Percentiles rank a stretch among this genome's conserved stretches.
Conservation (phyloP, 1,140 invertebrate genomes). For the Thaumetopoea pityocampa region DNA sequence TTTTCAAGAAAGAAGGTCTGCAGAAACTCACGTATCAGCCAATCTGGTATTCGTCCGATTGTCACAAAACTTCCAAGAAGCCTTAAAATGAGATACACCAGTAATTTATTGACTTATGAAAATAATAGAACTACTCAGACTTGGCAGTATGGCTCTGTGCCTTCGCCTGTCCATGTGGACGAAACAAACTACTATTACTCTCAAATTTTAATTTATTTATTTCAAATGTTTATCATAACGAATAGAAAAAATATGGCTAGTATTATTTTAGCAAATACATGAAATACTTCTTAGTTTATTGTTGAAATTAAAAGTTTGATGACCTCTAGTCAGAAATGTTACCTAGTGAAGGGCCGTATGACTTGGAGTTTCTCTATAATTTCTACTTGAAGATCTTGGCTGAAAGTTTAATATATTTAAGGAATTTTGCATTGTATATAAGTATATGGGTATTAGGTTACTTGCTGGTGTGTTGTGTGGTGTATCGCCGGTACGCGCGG, state of each 20-base stretch:
- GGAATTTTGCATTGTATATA: slow-evolving; percentile 61
- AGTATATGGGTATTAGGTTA: slow-evolving; percentile 60
- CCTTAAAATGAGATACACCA: too few species aligned
- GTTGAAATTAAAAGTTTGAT: slow-evolving; percentile 5
- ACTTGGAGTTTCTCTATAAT: slow-evolving; percentile 47
- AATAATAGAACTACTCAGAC: too few species aligned
- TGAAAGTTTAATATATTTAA: slow-evolving; percentile 55
- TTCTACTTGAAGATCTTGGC: slow-evolving; percentile 55
- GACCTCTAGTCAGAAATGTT: slow-evolving; percentile 66
- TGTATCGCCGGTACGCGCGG: slow-evolving; percentile 63
- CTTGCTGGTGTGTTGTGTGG: slow-evolving; percentile 57
- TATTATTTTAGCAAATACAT: slow-evolving; percentile 7
- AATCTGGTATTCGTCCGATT: too few species aligned
- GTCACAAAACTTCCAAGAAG: too few species aligned
- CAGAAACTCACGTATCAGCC: too few species aligned
- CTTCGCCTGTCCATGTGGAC: too few species aligned
- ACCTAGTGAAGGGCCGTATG: slow-evolving; percentile 36
- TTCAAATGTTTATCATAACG: slow-evolving; percentile 9
- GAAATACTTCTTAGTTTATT: slow-evolving; percentile 2
- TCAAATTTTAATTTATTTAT: slow-evolving; percentile 17
- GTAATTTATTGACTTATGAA: too few species aligned
- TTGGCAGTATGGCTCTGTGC: too few species aligned
- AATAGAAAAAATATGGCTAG: slow-evolving; percentile 5
- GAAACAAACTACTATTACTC: too few species aligned
- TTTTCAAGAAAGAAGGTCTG: too few species aligned